Percentiles rank a stretch among this genome's conserved stretches.
These are phyloP conservation scores for Styela clava DNA, from an alignment of 23 tunicate species.

Conservation along the genomic window DNA sequence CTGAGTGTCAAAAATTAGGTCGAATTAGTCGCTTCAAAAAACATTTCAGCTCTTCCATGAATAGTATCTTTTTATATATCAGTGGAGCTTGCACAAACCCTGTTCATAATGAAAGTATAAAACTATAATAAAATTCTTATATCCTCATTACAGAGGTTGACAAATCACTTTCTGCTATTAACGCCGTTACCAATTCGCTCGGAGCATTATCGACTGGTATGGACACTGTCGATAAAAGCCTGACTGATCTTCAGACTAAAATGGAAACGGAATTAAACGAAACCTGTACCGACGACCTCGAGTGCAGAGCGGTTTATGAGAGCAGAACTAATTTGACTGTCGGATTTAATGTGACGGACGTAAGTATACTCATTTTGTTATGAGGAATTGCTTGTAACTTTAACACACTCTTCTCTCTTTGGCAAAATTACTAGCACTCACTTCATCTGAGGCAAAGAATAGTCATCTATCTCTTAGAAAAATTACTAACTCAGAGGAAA, in stretches of 20 bases:
- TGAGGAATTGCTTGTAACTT: too few relatives aligned
- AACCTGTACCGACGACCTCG: background rate
- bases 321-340: background rate
- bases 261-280: slow-evolving; percentile 5
- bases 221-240: slow-evolving; percentile 10
- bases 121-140: too few relatives aligned
- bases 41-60: too few relatives aligned
- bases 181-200: slow-evolving; percentile 14
- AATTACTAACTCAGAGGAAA: too few relatives aligned
- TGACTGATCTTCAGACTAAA: background rate
- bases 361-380: slow-evolving; percentile 27
- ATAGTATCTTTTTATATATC: too few relatives aligned
- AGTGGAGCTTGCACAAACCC: too few relatives aligned
- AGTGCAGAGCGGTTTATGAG: slow-evolving; percentile 1
- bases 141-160: slow-evolving; percentile 28
- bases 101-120: too few relatives aligned
- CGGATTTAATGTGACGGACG: slow-evolving; percentile 57
- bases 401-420: too few relatives aligned
- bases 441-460: background rate
- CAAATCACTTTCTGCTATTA: slow-evolving; percentile 19
- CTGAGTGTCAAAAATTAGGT: too few relatives aligned
- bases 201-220: slow-evolving; percentile 23
- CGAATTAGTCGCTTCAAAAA: too few relatives aligned
- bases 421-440: background rate
- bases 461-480: too few relatives aligned